These are phyloP conservation scores for Petrophora chlorosata DNA, from an alignment of 2,888 invertebrate genomes.

Conservation along the genomic window DNA sequence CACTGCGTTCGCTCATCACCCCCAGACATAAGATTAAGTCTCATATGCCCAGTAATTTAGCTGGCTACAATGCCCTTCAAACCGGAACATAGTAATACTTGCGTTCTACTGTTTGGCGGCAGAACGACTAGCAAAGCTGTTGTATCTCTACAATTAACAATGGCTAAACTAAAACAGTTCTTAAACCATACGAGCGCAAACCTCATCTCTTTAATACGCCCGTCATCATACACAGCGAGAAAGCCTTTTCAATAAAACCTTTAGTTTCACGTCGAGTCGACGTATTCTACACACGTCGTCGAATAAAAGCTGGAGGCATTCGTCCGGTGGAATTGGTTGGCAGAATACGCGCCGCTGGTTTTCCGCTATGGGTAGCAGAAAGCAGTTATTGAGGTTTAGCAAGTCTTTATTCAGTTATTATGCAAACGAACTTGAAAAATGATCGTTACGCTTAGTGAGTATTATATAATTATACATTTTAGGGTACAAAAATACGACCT, in stretches of 20 bases:
- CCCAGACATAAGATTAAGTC: no score
- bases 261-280: slow-evolving; percentile 35
- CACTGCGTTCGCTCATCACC: no score
- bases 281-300: slow-evolving; percentile 46
- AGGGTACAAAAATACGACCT: no score
- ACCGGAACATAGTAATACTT: no score
- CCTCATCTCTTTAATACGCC: slow-evolving; percentile 14
- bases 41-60: no score
- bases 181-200: slow-evolving; percentile 15
- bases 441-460: no score
- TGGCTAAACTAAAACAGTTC: slow-evolving; percentile 5
- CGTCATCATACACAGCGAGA: slow-evolving; percentile 24
- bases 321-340: slow-evolving; percentile 46
- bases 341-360: slow-evolving; percentile 45
- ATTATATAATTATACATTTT: no score
- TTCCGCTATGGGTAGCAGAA: slow-evolving; percentile 31
- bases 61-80: no score
- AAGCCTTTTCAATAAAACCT: slow-evolving; percentile 44
- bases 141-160: no score
- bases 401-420: background rate
- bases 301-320: slow-evolving; percentile 46
- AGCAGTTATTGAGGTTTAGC: slow-evolving; percentile 13
- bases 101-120: no score
- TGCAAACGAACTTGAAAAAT: background rate
- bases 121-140: no score